A percentile compares a stretch with the other conserved stretches of the same genome.
Evolutionary conservation across 2,113 vertebrate species (phyloP).

Genomic region (Hipposideros armiger): DNA sequence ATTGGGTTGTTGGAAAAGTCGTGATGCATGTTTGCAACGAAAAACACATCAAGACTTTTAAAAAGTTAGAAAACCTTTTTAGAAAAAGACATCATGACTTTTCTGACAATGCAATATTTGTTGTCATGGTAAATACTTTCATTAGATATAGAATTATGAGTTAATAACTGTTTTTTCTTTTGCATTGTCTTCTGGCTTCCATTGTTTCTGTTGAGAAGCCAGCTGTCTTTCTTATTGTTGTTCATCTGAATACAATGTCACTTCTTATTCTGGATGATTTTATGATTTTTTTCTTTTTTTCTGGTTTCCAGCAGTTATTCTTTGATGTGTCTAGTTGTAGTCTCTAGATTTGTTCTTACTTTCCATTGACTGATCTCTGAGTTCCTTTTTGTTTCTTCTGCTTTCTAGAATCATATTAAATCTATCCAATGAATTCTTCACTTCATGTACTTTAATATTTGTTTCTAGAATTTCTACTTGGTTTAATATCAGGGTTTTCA

Average conservation of each 20-base stretch:
- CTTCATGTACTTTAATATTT: neutral
- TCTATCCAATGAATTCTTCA: neutral
- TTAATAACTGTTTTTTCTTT: neutral
- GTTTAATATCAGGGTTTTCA: neutral
- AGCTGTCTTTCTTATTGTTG: neutral
- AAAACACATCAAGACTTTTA: too few species aligned
- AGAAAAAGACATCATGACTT: too few species aligned
- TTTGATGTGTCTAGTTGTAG: neutral
- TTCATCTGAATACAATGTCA: neutral
- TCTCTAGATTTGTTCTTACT: neutral
- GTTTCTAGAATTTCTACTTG: slow-evolving; percentile 6
- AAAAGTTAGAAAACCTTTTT: too few species aligned
- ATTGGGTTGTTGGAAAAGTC: too few species aligned
- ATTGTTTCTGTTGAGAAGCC: neutral
- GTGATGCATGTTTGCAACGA: too few species aligned
- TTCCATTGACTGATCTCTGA: neutral
- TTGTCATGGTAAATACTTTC: neutral
- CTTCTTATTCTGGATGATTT: neutral
- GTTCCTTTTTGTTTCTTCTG: neutral
- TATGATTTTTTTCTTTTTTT: neutral
- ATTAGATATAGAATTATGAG: neutral
- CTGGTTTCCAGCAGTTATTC: neutral
- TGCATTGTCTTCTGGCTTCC: neutral
- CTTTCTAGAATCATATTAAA: neutral
- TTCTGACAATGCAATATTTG: neutral